phyloP scores from a whole-genome alignment of 2,888 invertebrate genomes.

The Dicranocentrus wangi region DNA sequence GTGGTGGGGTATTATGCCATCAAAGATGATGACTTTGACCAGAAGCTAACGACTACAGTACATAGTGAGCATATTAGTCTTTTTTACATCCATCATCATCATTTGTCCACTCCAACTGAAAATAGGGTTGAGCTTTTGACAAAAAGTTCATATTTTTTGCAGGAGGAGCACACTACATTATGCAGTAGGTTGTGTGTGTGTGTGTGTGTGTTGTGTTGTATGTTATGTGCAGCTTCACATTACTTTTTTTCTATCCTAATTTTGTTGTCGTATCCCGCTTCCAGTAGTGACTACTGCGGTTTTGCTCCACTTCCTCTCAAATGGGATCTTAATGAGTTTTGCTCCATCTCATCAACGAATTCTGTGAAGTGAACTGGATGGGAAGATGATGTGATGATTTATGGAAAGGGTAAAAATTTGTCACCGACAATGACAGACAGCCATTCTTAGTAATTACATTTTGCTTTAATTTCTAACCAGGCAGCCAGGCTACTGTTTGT shows the following conservation, averaged over 20 bases:
- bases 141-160: too few relatives aligned
- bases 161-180: not conserved
- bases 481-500: too few relatives aligned
- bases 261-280: too few relatives aligned
- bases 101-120: not conserved
- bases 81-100: not conserved
- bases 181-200: not conserved
- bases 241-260: too few relatives aligned
- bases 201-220: not conserved
- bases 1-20: too few relatives aligned
- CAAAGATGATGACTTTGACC: too few relatives aligned
- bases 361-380: not conserved
- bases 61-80: not conserved
- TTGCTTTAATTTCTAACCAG: too few relatives aligned
- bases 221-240: too few relatives aligned
- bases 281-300: conserved; percentile 1
- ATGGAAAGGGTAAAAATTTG: not conserved
- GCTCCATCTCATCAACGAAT: not conserved
- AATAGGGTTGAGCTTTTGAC: not conserved
- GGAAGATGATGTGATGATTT: not conserved
- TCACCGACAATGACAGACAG: not conserved
- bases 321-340: conserved; percentile 6
- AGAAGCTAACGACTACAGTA: too few relatives aligned
- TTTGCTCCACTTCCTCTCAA: conserved; percentile 11
- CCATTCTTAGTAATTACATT: not conserved